Base-by-base conservation (phyloP, 1,140 invertebrate genomes). In the Acromyrmex echinatior region DNA sequence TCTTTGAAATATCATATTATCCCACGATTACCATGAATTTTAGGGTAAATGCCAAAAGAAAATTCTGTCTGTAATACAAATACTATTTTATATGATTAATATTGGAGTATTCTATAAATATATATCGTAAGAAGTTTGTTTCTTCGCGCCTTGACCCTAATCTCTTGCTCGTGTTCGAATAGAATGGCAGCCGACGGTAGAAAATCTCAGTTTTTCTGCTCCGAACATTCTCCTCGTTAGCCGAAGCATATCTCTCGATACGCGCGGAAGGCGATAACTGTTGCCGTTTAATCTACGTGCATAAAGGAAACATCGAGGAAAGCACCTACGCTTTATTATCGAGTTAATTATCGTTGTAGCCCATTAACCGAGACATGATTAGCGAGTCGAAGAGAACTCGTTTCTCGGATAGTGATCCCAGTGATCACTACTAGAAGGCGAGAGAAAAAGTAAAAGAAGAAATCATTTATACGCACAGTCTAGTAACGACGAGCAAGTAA, bases 251-350 rank as follows among this genome's bases (percentile, higher is more conserved):
- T 78, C n/a, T 76, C 16, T 35, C 58, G 60, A 74, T 39, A 58
- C 71, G 82, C 82, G 74, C 74, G 45, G 49, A 49, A 68, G 84
- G 80, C 56, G 80, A 84, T 84, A 84, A 84, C 80, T 84, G 56
- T 84, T 84, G 80, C 80, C 80, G 39, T 79, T 86, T 86, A 86
- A 78, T 86, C 53, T 68, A 60, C 85, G 51, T 25, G 53, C 31
- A 16, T 60, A 53, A 65, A 86, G 56, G 49, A 86, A 80, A 65
- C 73, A 56, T 49, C 70, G 35, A 65, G 80, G 56, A 49, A 86
- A 80, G 73, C 73, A 56, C 56, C 84, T 62, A 88, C 76, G 85
- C 66, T 88, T 88, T 86, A 86, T 86, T 79, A 88, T 80, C 68
- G 68, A n/a, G 58, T 56, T 88, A 88, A 88, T 88, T 88, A 88